Evolutionary conservation across 2,888 invertebrate species (phyloP), one percentile per base, ranked within the genome.

Genomic region (Conus canariensis): DNA sequence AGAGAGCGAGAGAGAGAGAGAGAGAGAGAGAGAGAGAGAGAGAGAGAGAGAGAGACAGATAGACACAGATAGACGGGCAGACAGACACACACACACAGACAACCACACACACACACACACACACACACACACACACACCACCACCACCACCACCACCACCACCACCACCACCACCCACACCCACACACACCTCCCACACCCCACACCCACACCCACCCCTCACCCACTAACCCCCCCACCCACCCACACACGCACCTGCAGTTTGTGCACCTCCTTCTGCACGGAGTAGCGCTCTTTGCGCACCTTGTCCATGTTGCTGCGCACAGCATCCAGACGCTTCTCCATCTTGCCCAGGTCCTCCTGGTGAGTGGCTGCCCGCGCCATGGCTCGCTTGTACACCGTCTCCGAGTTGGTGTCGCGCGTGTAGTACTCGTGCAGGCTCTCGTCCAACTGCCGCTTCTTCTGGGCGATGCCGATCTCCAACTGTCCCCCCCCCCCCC

Each of bases 221-320:
- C 60, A 10, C 10, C 60, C 6, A 64, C 12, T 7, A 6, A 64
- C 0, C 10, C 60, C 60, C 60, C 60, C 10, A 64, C 60, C 10
- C 60, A 16, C 60, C 6, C 60, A 14, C 80, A 30, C 30, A 30
- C 85, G 8, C 25, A 90, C 90, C 91, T 92, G 91, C 58, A 92
- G 59, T 85, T 89, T 91, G 88, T 95, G 93, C 25, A 94, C 92
- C 25, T 94, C 93, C 90, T 94, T 95, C 91, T 94, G 94, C 22
- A 94, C 92, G 64, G 91, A 85, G 59, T 93, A 91, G 30, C 94
- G 89, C 14, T 93, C 93, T 67, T 91, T 93, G 60, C 93, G 92
- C 80, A 94, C 90, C 30, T 92, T 91, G 45, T 89, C 88, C 83
- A 93, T 89, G 10, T 93, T 93, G 19, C 88, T 89, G 85, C 92